These are phyloP conservation scores for Pediacus dermestoides DNA, from an alignment of 2,888 invertebrate species.

Conservation along the genomic window DNA sequence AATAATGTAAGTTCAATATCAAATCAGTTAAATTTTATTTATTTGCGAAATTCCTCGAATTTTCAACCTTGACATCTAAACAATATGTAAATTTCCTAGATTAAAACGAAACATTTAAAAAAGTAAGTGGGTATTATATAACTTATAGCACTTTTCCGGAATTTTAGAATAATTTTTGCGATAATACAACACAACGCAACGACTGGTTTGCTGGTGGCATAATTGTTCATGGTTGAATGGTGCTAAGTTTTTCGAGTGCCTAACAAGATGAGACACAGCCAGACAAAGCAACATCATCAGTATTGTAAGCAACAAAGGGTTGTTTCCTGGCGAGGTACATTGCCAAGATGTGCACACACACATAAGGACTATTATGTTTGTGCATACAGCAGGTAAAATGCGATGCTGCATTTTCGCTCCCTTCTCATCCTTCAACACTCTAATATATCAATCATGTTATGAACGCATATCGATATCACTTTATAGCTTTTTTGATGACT, in stretches of 20 bases:
- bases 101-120: no score
- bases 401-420: conserved; percentile 27
- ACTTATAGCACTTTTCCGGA: no score
- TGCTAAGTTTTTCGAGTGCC: conserved; percentile 28
- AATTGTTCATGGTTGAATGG: conserved; percentile 21
- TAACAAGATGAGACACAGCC: conserved; percentile 34
- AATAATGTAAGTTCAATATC: no score
- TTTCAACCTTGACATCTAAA: conserved; percentile 2
- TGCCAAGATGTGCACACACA: conserved; percentile 43
- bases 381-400: conserved; percentile 42
- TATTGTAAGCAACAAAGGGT: conserved; percentile 32
- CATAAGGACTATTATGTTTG: conserved; percentile 40
- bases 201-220: no score
- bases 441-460: conserved; percentile 49
- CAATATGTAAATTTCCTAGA: no score
- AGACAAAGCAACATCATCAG: conserved; percentile 18
- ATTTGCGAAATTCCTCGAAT: no score
- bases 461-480: conserved; percentile 46
- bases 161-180: no score
- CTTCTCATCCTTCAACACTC: conserved; percentile 39
- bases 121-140: no score
- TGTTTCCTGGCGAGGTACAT: conserved; percentile 40
- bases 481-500: conserved; percentile 37
- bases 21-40: no score
- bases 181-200: no score